phyloP scores from a whole-genome alignment of 2,113 vertebrate species.

The Archilochus colubris region DNA sequence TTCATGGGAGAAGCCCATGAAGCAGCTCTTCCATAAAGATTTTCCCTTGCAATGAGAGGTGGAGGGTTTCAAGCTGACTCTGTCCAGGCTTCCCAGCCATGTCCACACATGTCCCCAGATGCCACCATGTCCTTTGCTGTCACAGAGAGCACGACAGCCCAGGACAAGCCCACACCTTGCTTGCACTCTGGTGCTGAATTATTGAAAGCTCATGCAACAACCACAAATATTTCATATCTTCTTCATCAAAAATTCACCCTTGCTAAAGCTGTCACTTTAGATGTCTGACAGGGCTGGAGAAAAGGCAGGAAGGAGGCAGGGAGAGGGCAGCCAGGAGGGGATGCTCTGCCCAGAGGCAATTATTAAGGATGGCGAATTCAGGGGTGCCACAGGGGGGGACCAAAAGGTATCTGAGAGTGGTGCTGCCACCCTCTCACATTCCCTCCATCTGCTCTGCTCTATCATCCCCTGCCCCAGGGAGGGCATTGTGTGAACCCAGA shows the following conservation, averaged over 20 bases:
- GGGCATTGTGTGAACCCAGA: neutral
- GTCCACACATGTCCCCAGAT: no score
- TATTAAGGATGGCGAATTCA: neutral
- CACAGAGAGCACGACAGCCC: neutral
- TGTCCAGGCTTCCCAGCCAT: neutral
- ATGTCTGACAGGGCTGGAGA: neutral
- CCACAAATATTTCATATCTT: slow-evolving; percentile 63
- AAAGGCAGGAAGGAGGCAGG: neutral
- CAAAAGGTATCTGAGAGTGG: neutral
- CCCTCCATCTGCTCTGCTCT: neutral
- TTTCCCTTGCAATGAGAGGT: neutral
- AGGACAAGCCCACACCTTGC: neutral
- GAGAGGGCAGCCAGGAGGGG: neutral
- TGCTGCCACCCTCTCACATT: neutral
- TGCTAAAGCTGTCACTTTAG: neutral
- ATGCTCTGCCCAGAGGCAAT: neutral
- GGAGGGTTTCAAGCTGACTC: neutral
- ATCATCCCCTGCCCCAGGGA: neutral
- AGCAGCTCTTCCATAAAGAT: neutral
- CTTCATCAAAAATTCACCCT: slow-evolving; percentile 66
- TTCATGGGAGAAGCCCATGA: no score
- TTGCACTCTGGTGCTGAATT: slow-evolving; percentile 17
- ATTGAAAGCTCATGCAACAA: slow-evolving; percentile 38
- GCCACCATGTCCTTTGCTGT: neutral
- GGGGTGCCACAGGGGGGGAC: neutral